A percentile compares a stretch with the other conserved stretches of the same genome.
These are phyloP conservation scores for Epinephelus fuscoguttatus DNA, from an alignment of 2,113 vertebrate genomes.

Conservation along the genomic window DNA sequence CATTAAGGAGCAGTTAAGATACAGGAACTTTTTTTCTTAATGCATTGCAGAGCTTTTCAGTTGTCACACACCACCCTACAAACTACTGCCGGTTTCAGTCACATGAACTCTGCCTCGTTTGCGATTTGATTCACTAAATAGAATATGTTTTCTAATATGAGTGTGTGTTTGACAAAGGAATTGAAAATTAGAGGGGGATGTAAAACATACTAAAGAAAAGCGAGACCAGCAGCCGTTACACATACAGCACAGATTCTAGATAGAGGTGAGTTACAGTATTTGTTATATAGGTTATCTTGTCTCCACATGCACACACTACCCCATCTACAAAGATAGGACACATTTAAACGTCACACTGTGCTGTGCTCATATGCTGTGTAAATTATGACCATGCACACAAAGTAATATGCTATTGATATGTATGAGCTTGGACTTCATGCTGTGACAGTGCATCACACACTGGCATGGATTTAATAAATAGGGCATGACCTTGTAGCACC, in stretches of 20 bases:
- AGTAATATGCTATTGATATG: constrained; percentile 47
- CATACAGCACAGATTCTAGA: neutral
- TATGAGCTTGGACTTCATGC: constrained; percentile 24
- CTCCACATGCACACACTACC: constrained; percentile 19
- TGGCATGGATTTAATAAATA: constrained; percentile 42
- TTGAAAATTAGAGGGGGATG: constrained; percentile 9
- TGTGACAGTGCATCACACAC: constrained; percentile 25
- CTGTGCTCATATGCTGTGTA: constrained; percentile 13
- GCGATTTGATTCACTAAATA: constrained; percentile 18
- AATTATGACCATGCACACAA: constrained; percentile 16
- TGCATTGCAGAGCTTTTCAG: no score
- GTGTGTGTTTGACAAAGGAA: neutral
- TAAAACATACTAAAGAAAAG: constrained; percentile 1
- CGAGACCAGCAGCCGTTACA: neutral
- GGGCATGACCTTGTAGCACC: constrained; percentile 63
- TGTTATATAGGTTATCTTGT: constrained; percentile 12
- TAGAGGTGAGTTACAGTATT: constrained; percentile 5
- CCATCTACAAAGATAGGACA: constrained; percentile 14
- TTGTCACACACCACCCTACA: neutral
- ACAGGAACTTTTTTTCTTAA: no score
- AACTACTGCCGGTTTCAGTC: constrained; percentile 11
- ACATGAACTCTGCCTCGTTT: neutral
- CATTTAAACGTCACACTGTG: constrained; percentile 21
- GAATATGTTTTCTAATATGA: neutral
- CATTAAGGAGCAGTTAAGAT: no score